Evolutionary conservation across 2,888 invertebrate genomes (phyloP), one percentile per base, ranked within the genome.

Genomic region (Apodemia hepburni): DNA sequence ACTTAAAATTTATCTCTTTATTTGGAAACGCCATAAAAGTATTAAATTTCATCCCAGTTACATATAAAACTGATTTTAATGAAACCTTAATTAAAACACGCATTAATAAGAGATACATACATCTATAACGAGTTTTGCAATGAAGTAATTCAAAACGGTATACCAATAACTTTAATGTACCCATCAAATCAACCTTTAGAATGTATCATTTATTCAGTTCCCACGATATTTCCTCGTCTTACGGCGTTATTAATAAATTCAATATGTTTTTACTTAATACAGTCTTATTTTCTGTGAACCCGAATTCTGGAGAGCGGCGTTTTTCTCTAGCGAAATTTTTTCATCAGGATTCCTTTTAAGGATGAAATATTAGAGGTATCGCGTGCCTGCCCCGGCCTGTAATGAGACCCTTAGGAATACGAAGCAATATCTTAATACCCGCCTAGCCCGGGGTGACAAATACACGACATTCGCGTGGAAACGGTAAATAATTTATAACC

Each of bases 381-480:
- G 78, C 75, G 77, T 78, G 75, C 79, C 77, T 80, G 75, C 81
- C 79, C 80, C 78, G 72, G 75, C 76, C 75, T 71, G 79, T 90
- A 88, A 90, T 86, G 90, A 91, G 88, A 74, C 90, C 87, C 88
- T 71, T 71, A 81, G 88, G 91, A 86, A 84, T 86, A 86, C 81
- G 80, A 79, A 84, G 88, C 87, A 90, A 90, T 90, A 88, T 89
- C 90, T 85, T 91, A 89, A 89, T 88, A 90, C 82, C 81, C 76
- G 79, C 81, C 84, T 77, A 80, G 81, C 80, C 80, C 76, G 75
- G 77, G 80, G 84, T 88, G 89, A 91, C 88, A 88, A 89, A 89
- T 87, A 85, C 84, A 78, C 79, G 74, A 74, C 77, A 79, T 84
- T 85, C 77, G 85, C 82, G 81, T 80, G 79, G 79, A 81, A 87